These are phyloP conservation scores for Bubo scandiacus DNA, from an alignment of 2,113 vertebrate species.

Conservation along the genomic window DNA sequence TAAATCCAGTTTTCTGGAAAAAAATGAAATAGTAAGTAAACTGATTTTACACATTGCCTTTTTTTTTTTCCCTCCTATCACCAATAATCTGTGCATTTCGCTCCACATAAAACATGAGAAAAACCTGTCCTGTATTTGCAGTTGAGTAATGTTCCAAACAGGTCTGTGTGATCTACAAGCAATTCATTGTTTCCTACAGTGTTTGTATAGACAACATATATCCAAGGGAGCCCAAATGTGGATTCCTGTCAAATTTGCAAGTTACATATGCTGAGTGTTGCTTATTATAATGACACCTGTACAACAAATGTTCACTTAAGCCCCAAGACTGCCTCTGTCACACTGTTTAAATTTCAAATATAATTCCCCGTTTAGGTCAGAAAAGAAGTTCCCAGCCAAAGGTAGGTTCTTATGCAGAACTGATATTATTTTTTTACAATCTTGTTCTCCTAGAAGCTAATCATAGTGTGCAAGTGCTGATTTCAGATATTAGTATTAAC, in stretches of 20 bases:
- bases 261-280: background rate
- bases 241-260: background rate
- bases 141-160: background rate
- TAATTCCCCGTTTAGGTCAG: background rate
- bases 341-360: background rate
- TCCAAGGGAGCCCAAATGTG: background rate
- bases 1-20: background rate
- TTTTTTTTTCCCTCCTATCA: background rate
- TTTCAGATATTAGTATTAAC: conserved; percentile 43
- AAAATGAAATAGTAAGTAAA: background rate
- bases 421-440: background rate
- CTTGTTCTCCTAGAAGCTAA: background rate
- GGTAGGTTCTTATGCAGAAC: background rate
- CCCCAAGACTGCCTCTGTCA: background rate
- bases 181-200: background rate
- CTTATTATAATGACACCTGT: background rate
- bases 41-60: background rate
- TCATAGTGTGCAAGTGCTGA: background rate
- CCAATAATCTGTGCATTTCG: background rate
- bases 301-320: background rate
- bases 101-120: background rate
- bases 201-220: background rate
- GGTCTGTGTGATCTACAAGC: background rate
- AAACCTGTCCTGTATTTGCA: background rate
- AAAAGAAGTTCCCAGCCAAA: background rate